Conservation (phyloP, 2,797 vertebrate genomes). For the Limnodromus scolopaceus region DNA sequence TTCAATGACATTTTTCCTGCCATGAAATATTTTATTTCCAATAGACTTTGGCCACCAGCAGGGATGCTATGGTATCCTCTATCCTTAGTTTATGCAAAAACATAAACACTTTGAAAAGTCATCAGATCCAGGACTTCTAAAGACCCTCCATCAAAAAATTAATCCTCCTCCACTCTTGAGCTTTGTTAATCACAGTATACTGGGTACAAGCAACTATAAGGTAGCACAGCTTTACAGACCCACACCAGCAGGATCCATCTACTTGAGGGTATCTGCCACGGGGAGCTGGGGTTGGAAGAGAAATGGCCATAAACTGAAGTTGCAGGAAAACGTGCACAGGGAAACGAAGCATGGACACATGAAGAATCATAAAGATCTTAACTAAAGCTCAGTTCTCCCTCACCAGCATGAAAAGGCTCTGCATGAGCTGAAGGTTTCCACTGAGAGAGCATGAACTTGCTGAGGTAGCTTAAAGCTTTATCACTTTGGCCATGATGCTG, state of each 20-base stretch:
- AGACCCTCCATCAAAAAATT: not conserved
- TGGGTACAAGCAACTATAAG: not conserved
- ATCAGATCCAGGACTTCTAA: not conserved
- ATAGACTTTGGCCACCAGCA: not conserved
- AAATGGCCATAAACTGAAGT: not conserved
- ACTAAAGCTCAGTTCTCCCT: not conserved
- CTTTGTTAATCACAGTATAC: not conserved
- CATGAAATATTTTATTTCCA: not conserved
- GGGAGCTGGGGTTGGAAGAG: not conserved
- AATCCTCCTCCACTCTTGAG: not conserved
- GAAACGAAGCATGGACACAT: accelerated
- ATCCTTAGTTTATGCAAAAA: not conserved
- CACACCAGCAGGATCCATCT: not conserved
- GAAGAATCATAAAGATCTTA: not conserved
- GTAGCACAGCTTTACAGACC: not conserved
- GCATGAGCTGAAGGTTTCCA: not conserved
- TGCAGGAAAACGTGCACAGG: accelerated
- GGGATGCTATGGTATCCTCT: not conserved
- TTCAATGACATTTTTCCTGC: not conserved
- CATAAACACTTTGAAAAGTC: not conserved
- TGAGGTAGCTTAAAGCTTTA: not conserved
- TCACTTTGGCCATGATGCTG: not conserved
- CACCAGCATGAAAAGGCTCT: not conserved
- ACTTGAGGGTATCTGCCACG: not conserved
- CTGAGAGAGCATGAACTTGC: not conserved